phyloP scores from a whole-genome alignment of 2,113 vertebrate genomes.

The Boleophthalmus pectinirostris region DNA sequence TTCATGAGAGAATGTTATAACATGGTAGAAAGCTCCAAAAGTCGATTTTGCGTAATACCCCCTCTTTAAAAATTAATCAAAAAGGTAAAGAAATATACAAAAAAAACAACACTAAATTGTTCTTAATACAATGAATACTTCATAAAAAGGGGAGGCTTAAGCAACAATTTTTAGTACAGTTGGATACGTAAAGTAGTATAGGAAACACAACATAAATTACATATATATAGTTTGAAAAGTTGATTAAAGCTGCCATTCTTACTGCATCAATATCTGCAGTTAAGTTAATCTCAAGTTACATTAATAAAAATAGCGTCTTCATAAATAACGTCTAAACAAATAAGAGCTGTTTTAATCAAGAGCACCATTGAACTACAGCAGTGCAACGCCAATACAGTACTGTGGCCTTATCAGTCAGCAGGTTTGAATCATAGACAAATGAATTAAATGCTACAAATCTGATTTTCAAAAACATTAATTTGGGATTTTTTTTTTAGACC shows the following conservation, averaged over 20 bases:
- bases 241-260: background rate
- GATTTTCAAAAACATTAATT: background rate
- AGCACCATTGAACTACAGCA: slow-evolving; percentile 3
- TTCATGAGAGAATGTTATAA: no score
- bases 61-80: no score
- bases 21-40: no score
- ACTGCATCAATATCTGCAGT: background rate
- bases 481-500: background rate
- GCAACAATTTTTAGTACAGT: background rate
- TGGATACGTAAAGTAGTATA: background rate
- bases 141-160: no score
- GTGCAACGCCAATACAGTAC: slow-evolving; percentile 6
- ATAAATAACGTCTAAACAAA: background rate
- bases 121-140: no score
- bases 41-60: no score
- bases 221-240: background rate
- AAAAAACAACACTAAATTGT: no score
- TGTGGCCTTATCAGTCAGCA: background rate
- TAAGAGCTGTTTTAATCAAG: background rate
- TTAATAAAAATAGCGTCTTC: background rate
- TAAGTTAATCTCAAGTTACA: background rate
- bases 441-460: background rate
- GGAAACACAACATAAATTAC: background rate
- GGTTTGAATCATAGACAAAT: background rate
- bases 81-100: no score